Percentiles rank a stretch among this genome's conserved stretches.
phyloP scores from a whole-genome alignment of 1,140 invertebrate species.

The Ptiloglossa arizonensis region DNA sequence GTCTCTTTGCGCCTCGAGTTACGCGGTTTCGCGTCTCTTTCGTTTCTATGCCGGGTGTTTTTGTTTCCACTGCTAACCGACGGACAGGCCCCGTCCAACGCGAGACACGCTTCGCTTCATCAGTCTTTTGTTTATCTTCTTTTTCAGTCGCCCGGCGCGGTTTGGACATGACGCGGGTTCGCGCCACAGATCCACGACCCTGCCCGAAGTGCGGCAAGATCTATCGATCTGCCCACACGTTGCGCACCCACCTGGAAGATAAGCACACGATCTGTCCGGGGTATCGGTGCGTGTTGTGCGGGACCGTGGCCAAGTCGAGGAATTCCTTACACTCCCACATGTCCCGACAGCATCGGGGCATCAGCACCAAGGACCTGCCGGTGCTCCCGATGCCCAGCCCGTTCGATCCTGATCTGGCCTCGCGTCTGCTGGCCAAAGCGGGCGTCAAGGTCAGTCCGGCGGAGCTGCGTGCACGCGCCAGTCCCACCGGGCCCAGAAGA shows the following conservation, averaged over 20 bases:
- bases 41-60: not conserved
- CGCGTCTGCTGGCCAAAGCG: constrained; percentile 90
- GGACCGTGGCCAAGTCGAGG: constrained; percentile 94
- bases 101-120: constrained; percentile 8
- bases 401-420: constrained; percentile 93
- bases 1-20: too few relatives aligned
- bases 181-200: constrained; percentile 94
- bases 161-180: constrained; percentile 91
- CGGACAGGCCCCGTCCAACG: not conserved
- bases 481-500: constrained; percentile 90
- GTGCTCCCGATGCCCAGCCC: constrained; percentile 94
- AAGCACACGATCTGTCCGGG: constrained; percentile 96
- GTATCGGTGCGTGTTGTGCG: constrained; percentile 94
- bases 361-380: constrained; percentile 95
- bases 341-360: constrained; percentile 94
- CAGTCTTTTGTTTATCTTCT: constrained; percentile 59
- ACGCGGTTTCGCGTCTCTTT: not conserved
- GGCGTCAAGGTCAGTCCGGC: constrained; percentile 93
- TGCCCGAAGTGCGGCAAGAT: constrained; percentile 97
- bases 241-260: constrained; percentile 94
- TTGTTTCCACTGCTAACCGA: not conserved
- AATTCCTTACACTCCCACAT: constrained; percentile 96
- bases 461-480: constrained; percentile 90
- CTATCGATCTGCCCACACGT: constrained; percentile 93
- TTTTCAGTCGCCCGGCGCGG: constrained; percentile 87